phyloP scores from a whole-genome alignment of 2,888 invertebrate genomes.

The Drosophila engyochracea region DNA sequence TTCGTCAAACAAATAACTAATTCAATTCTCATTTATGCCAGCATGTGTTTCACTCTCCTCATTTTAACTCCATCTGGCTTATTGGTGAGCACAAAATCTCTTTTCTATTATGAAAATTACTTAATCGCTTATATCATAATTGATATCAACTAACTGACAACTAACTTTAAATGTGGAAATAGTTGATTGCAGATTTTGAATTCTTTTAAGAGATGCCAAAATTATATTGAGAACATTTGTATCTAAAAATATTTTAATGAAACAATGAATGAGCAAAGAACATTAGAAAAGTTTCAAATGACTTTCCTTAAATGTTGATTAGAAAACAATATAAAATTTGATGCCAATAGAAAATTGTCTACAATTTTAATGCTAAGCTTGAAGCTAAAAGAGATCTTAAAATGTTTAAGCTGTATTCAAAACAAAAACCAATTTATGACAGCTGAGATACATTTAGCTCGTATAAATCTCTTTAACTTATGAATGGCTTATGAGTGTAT shows the following conservation, averaged over 20 bases:
- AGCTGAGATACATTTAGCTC: not conserved
- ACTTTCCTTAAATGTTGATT: not conserved
- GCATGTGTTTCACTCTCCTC: not conserved
- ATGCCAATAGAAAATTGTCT: not conserved
- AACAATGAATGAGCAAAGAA: not conserved
- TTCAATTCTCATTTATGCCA: not conserved
- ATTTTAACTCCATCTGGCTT: not conserved
- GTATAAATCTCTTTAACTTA: not conserved
- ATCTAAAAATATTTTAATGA: not conserved
- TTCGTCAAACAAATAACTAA: not conserved
- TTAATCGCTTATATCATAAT: not conserved
- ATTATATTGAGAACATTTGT: not conserved
- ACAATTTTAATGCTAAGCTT: not conserved
- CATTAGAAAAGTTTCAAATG: not conserved
- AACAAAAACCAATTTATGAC: not conserved
- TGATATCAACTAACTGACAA: not conserved
- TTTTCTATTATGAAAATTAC: not conserved
- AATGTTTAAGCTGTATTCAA: not conserved
- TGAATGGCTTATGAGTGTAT: slow-evolving; percentile 1
- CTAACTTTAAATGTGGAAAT: not conserved
- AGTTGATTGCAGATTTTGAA: not conserved
- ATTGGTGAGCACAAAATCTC: not conserved
- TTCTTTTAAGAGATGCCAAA: not conserved
- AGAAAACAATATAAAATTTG: too few species aligned
- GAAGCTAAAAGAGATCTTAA: not conserved